Evolutionary conservation across 2,797 vertebrate genomes (phyloP).

Genomic region (Enteromius viviparus): DNA sequence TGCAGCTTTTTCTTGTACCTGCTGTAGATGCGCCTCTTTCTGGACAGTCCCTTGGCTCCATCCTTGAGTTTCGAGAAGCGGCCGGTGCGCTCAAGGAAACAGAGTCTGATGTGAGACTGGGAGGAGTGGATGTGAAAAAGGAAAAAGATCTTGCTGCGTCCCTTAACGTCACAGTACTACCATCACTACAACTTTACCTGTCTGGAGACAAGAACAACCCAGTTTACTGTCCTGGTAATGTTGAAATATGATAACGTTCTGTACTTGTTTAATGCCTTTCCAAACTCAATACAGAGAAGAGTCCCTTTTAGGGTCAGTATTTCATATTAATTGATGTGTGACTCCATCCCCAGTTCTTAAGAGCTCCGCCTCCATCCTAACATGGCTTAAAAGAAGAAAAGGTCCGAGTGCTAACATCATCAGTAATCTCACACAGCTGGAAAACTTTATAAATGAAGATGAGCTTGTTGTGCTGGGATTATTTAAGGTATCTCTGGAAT

Average conservation of each 20-base stretch:
- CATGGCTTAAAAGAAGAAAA: slow-evolving; percentile 87
- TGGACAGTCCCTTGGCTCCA: slow-evolving; percentile 75
- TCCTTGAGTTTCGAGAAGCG: slow-evolving; percentile 80
- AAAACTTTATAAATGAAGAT: slow-evolving; percentile 72
- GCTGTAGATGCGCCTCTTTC: slow-evolving; percentile 75
- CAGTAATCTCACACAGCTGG: slow-evolving; percentile 73
- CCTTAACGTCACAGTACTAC: slow-evolving; percentile 75
- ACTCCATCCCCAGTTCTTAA: slow-evolving; percentile 77
- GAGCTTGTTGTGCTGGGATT: slow-evolving; percentile 86
- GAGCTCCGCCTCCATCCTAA: slow-evolving; percentile 82
- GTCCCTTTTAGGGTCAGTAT: neutral
- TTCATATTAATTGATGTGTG: slow-evolving; percentile 7
- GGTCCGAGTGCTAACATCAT: slow-evolving; percentile 81
- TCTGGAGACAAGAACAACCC: slow-evolving; percentile 82
- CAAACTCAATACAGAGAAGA: neutral
- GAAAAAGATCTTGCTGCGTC: slow-evolving; percentile 83
- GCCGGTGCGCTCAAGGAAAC: slow-evolving; percentile 77
- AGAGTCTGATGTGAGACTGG: slow-evolving; percentile 81
- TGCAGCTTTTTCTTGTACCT: slow-evolving; percentile 12
- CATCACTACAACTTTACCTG: slow-evolving; percentile 83
- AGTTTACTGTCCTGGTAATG: slow-evolving; percentile 83
- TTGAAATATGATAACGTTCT: neutral
- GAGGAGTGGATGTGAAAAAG: slow-evolving; percentile 79
- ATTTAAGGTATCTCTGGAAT: slow-evolving; percentile 81
- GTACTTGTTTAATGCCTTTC: neutral